Conservation (phyloP, 2,113 vertebrate genomes). For the Coptodon bakossiorum region DNA sequence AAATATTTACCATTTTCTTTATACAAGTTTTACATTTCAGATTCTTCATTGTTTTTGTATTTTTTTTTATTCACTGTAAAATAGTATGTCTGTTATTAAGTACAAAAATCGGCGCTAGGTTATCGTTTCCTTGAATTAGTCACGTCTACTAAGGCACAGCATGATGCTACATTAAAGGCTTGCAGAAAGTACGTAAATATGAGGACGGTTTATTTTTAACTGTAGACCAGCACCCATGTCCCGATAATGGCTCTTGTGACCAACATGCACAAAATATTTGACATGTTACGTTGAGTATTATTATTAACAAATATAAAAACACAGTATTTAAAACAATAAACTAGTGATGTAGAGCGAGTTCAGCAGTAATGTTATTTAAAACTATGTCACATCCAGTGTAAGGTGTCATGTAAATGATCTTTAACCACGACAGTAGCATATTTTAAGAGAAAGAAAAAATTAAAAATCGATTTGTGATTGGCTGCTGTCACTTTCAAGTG, state of each 20-base stretch:
- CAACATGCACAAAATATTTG: background rate
- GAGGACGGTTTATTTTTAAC: background rate
- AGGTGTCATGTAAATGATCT: background rate
- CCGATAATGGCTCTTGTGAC: background rate
- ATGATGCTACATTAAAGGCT: background rate
- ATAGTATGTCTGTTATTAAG: background rate
- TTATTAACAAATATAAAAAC: background rate
- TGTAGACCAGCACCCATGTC: background rate
- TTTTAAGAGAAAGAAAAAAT: rapidly evolving
- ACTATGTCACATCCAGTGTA: background rate
- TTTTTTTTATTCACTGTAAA: background rate
- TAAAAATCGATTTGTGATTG: background rate
- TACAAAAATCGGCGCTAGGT: background rate
- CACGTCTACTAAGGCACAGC: background rate
- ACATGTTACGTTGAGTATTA: background rate
- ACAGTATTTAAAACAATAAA: background rate
- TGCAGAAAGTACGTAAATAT: background rate
- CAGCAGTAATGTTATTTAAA: background rate
- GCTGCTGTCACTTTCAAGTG: background rate
- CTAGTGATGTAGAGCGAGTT: background rate
- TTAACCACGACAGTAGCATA: background rate
- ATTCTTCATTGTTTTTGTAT: background rate
- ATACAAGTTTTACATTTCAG: background rate
- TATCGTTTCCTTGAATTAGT: conserved; percentile 6
- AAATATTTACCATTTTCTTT: background rate